Base-by-base conservation (phyloP, 2,888 invertebrate genomes). In the Brenthis hecate region DNA sequence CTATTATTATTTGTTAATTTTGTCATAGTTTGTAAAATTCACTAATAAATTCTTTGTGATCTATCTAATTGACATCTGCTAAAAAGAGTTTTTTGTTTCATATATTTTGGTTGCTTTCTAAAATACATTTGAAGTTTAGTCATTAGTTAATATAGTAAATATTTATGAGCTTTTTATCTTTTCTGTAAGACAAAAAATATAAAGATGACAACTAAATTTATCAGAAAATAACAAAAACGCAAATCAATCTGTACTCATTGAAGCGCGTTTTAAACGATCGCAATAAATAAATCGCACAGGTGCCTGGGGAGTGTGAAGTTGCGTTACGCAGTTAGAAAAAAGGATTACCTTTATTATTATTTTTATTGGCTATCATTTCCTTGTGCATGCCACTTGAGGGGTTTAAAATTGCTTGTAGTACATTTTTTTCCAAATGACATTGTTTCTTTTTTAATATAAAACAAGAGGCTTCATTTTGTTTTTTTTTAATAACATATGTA, bases 331-430 rank as follows among this genome's bases (percentile, higher is more conserved):
- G 43, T 56, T 81, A 82, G 78, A 81, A 84, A 85, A 91, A 92
- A 91, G 90, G 90, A 91, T 92, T 89, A 81, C 85, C 79, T 80
- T 75, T 79, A 83, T 87, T 90, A 88, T 89, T 89, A 87, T 89
- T 90, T 88, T 91, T 90, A 91, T 89, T 87, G 81, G 56, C 67
- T 62, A 67, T 67, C 67, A 67, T 67, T 67, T 67, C 61, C 66
- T 62, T 55, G 53, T 54, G 32, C 28, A 28, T 28, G 28, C 28
- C 28, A 28, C 43, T 61, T 23, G 51, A 13, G 61, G 62, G 62
- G 56, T 61, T 62, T 56, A n/a, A 61, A 67, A 62, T 56, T 47
- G 61, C 66, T 50, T 23, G 61, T 50, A 43, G n/a, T 32, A 16
- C 6, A 6, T 8, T 13, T 28, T 56, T 56, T 32, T 56, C 1